phyloP scores from a whole-genome alignment of 2,888 invertebrate genomes.

The Spisula solida region DNA sequence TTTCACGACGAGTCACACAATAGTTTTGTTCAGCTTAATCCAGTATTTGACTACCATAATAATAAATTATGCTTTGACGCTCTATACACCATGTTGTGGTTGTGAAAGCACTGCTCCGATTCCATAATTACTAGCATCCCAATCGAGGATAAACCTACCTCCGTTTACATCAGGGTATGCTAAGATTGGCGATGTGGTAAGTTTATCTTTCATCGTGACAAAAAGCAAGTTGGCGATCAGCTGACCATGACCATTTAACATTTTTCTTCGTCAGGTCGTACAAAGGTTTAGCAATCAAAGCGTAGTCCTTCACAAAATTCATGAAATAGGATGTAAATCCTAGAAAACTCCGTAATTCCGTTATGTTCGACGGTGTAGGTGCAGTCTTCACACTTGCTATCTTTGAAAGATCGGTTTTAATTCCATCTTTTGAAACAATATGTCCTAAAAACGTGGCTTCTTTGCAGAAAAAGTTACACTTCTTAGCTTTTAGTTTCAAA shows the following conservation, averaged over 20 bases:
- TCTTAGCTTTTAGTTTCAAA: constrained; percentile 33
- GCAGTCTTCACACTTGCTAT: too few relatives aligned
- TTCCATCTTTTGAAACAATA: constrained; percentile 10
- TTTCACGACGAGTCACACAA: constrained; percentile 65
- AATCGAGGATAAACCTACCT: constrained; percentile 65
- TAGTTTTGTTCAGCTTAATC: constrained; percentile 61
- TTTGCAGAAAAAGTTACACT: constrained; percentile 41
- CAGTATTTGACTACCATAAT: constrained; percentile 62
- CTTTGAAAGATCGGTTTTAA: neutral
- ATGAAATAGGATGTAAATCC: too few relatives aligned
- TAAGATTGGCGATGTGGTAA: constrained; percentile 57
- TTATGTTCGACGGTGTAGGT: too few relatives aligned
- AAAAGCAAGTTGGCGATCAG: too few relatives aligned
- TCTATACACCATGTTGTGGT: constrained; percentile 66
- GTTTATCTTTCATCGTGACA: constrained; percentile 23
- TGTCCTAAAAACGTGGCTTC: constrained; percentile 6
- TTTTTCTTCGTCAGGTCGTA: constrained; percentile 35
- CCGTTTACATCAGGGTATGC: constrained; percentile 57
- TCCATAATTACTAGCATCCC: constrained; percentile 68
- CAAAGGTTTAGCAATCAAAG: neutral
- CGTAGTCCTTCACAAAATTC: too few relatives aligned
- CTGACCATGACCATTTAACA: constrained; percentile 9
- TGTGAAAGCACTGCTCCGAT: constrained; percentile 73
- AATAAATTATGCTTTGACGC: constrained; percentile 68
- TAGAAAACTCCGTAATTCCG: too few relatives aligned